Evolutionary conservation across 1,140 invertebrate genomes (phyloP).

Genomic region (Lordiphosa stackelbergi): DNA sequence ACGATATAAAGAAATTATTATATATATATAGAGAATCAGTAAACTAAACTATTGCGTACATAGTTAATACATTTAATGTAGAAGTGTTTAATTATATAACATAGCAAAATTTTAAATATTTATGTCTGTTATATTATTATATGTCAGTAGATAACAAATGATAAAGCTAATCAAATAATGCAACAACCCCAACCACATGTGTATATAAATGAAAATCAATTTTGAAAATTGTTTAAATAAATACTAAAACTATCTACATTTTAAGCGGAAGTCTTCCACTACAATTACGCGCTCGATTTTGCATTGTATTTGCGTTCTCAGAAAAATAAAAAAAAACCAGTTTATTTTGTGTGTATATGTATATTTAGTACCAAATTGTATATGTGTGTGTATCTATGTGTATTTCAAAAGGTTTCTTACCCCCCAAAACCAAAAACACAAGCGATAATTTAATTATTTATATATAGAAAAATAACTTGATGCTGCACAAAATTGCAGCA

Average conservation of each 20-base stretch:
- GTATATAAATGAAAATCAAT: conserved; percentile 48
- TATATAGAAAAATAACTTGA: conserved; percentile 18
- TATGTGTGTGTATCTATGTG: conserved; percentile 47
- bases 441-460: conserved; percentile 18
- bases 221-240: conserved; percentile 31
- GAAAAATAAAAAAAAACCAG: conserved; percentile 15
- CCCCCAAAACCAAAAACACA: conserved; percentile 12
- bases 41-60: conserved; percentile 14
- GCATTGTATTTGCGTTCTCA: conserved; percentile 31
- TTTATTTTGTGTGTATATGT: conserved; percentile 33
- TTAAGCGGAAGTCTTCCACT: conserved; percentile 77
- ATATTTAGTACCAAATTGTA: conserved; percentile 46
- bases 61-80: conserved; percentile 32
- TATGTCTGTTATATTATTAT: conserved; percentile 49
- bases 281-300: conserved; percentile 61
- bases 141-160: conserved; percentile 38
- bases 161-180: conserved; percentile 36
- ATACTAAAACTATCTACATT: conserved; percentile 53
- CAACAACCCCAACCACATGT: conserved; percentile 25
- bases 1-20: conserved; percentile 24
- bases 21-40: neutral
- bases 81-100: conserved; percentile 48
- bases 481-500: conserved; percentile 54
- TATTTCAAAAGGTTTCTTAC: conserved; percentile 70
- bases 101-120: conserved; percentile 57